Conservation (phyloP, 1,140 invertebrate genomes). For the Bicyclus anynana region DNA sequence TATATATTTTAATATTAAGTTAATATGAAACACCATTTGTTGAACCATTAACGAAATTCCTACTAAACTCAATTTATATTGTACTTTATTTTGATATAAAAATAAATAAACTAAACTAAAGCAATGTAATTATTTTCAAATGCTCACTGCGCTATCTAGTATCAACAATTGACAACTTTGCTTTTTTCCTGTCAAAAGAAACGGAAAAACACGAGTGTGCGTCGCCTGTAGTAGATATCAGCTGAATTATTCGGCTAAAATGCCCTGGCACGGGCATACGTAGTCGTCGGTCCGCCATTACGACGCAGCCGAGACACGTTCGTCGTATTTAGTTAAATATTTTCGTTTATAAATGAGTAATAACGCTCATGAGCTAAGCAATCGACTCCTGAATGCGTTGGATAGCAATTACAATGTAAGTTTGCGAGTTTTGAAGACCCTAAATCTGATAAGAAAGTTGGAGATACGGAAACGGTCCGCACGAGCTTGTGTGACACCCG, state of each 20-base stretch:
- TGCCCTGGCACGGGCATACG: constrained; percentile 78
- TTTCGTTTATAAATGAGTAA: constrained; percentile 78
- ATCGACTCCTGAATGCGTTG: constrained; percentile 78
- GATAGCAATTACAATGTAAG: constrained; percentile 78
- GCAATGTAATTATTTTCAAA: background rate
- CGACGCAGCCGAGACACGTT: constrained; percentile 77
- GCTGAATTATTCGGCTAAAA: constrained; percentile 79
- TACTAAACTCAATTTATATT: background rate
- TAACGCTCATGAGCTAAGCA: constrained; percentile 78
- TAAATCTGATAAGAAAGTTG: constrained; percentile 54
- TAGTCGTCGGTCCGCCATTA: constrained; percentile 78
- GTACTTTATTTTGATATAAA: background rate
- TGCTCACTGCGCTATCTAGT: constrained; percentile 39
- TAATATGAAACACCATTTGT: background rate
- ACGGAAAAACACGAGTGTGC: constrained; percentile 76
- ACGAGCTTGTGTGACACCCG: constrained; percentile 73
- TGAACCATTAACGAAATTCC: background rate
- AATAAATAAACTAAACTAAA: background rate
- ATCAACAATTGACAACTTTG: constrained; percentile 28
- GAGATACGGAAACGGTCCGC: constrained; percentile 69
- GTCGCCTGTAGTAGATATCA: constrained; percentile 77
- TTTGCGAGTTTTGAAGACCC: constrained; percentile 66
- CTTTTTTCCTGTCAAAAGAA: constrained; percentile 71
- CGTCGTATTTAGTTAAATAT: constrained; percentile 78
- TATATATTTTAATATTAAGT: background rate